These are phyloP conservation scores for Aphaenogaster rudis DNA, from an alignment of 1,140 invertebrate genomes.

Conservation along the genomic window DNA sequence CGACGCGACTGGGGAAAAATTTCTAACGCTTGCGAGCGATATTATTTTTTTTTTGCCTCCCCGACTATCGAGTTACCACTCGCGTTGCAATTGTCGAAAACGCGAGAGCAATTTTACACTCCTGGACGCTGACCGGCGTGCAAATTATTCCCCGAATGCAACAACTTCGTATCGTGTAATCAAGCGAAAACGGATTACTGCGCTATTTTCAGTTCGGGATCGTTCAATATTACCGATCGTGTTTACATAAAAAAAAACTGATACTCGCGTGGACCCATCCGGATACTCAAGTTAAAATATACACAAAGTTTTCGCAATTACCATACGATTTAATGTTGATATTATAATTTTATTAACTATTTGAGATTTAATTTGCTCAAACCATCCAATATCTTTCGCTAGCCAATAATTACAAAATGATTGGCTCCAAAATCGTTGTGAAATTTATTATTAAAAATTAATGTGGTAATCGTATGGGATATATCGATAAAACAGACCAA, in stretches of 20 bases:
- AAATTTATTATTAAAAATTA: constrained; percentile 46
- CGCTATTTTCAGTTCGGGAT: constrained; percentile 20
- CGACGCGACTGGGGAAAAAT: constrained; percentile 30
- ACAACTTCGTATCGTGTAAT: constrained; percentile 57
- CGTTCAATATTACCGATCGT: constrained; percentile 48
- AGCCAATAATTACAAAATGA: constrained; percentile 33
- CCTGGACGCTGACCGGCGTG: constrained; percentile 19
- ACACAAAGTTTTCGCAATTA: background rate
- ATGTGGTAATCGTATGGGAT: background rate
- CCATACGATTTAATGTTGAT: background rate
- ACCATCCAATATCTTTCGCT: constrained; percentile 9
- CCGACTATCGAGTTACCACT: constrained; percentile 43
- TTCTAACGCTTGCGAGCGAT: constrained; percentile 48
- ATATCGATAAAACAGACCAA: constrained; percentile 1
- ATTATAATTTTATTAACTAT: constrained; percentile 38
- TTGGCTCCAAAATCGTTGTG: background rate
- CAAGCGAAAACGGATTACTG: constrained; percentile 49
- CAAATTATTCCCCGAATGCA: constrained; percentile 51
- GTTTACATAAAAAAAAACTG: constrained; percentile 26
- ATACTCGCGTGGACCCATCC: background rate
- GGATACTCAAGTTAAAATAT: background rate
- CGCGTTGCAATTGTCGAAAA: constrained; percentile 52
- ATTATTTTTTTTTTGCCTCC: constrained; percentile 45
- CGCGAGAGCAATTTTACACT: constrained; percentile 28
- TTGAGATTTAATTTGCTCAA: background rate